Evolutionary conservation across 2,113 vertebrate species (phyloP).

Genomic region (Athene cunicularia): DNA sequence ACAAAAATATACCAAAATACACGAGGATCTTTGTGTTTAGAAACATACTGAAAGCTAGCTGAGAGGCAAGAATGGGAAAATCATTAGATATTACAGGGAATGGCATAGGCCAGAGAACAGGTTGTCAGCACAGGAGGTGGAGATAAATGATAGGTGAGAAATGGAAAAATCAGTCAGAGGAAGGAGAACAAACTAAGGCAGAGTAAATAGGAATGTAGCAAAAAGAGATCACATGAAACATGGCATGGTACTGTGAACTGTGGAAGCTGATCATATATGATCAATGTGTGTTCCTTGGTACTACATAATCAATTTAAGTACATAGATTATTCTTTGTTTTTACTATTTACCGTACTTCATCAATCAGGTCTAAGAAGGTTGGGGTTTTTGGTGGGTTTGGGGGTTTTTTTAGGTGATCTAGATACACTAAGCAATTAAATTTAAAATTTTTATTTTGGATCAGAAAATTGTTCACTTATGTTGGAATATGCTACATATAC

Average conservation of each 20-base stretch:
- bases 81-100: neutral
- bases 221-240: neutral
- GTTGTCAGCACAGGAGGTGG: neutral
- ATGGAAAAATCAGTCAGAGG: neutral
- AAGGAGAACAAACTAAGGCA: neutral
- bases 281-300: neutral
- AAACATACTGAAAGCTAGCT: neutral
- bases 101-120: neutral
- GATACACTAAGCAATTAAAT: neutral
- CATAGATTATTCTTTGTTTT: neutral
- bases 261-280: neutral
- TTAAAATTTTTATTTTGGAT: neutral
- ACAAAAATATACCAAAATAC: neutral
- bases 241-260: neutral
- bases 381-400: accelerated
- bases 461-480: neutral
- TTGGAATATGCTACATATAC: neutral
- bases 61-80: neutral
- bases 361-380: neutral
- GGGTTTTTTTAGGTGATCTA: neutral
- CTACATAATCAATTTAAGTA: neutral
- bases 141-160: neutral
- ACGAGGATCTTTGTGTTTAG: neutral
- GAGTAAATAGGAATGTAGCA: neutral
- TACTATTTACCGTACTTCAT: neutral